A percentile compares a stretch with the other conserved stretches of the same genome.
Conservation (phyloP, 1,140 invertebrate species). For the Latrodectus geometricus region DNA sequence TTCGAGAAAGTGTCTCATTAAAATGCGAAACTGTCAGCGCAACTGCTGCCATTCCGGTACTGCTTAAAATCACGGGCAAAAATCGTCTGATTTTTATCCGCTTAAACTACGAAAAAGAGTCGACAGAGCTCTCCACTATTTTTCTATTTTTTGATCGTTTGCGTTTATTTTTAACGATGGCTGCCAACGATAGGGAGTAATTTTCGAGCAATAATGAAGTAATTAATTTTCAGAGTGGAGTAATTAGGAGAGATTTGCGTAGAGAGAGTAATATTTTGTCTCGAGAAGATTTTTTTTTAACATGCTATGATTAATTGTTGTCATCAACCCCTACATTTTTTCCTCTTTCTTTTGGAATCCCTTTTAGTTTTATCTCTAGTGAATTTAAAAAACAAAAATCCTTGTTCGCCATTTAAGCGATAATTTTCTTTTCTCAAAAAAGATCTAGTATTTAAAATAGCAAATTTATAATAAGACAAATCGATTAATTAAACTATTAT, state of each 20-base stretch:
- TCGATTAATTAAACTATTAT: too few relatives aligned
- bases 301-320: background rate
- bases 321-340: background rate
- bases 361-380: too few relatives aligned
- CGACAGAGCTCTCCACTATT: background rate
- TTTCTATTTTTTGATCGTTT: background rate
- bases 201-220: constrained; percentile 1
- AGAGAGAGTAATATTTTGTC: background rate
- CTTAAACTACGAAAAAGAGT: background rate
- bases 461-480: too few relatives aligned
- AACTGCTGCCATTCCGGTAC: background rate
- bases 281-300: background rate
- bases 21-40: background rate
- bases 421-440: too few relatives aligned
- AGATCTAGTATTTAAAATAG: too few relatives aligned
- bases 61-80: background rate
- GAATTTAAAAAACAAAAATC: too few relatives aligned
- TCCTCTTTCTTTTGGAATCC: background rate
- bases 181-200: background rate
- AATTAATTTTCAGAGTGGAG: background rate
- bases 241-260: background rate
- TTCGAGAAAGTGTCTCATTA: background rate
- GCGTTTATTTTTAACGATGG: background rate
- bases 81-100: background rate
- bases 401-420: too few relatives aligned